These are phyloP conservation scores for Arenaria interpres DNA, from an alignment of 2,113 vertebrate species.

Conservation along the genomic window DNA sequence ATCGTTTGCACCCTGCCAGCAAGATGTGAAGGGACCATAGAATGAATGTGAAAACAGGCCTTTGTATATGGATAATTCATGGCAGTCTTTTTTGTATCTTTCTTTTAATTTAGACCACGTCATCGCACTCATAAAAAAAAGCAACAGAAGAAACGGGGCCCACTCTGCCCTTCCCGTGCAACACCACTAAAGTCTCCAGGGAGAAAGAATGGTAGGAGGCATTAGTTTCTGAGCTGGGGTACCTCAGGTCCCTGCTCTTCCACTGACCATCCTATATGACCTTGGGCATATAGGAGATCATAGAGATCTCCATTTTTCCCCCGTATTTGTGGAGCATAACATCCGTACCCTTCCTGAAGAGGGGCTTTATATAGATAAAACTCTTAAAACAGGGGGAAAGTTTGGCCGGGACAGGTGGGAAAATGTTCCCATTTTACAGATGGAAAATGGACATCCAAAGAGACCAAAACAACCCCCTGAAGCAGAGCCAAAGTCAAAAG, in stretches of 20 bases:
- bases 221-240: conserved; percentile 66
- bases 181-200: conserved; percentile 67
- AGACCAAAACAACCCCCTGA: background rate
- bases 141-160: conserved; percentile 70
- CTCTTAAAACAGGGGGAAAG: background rate
- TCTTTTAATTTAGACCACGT: conserved; percentile 66
- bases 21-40: background rate
- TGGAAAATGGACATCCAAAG: background rate
- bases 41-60: conserved; percentile 6
- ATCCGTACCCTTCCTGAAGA: background rate
- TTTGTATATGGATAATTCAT: conserved; percentile 51
- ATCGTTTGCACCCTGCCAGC: background rate
- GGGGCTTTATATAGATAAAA: background rate
- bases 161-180: conserved; percentile 61
- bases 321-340: background rate
- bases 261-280: background rate
- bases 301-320: background rate
- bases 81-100: conserved; percentile 63
- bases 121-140: conserved; percentile 73
- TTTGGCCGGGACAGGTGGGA: background rate
- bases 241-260: conserved; percentile 45
- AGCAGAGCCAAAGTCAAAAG: background rate
- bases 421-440: background rate
- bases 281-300: background rate
- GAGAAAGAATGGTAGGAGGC: conserved; percentile 69